phyloP scores from a whole-genome alignment of 1,140 invertebrate species.

The Heliothis subflexa region DNA sequence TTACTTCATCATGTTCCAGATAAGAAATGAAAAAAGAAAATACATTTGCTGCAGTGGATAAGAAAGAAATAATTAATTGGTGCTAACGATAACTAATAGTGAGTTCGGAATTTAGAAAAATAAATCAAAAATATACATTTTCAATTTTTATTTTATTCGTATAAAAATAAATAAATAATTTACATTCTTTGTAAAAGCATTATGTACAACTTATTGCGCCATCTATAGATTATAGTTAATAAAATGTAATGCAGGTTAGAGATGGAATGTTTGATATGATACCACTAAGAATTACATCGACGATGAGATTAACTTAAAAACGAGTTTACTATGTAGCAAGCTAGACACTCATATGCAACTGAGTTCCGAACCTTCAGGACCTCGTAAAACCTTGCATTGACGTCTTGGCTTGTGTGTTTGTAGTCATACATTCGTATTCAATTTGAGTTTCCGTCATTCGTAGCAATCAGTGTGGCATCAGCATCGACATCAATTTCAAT shows the following conservation, averaged over 20 bases:
- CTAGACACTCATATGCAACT: too few species aligned
- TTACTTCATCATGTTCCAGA: too few species aligned
- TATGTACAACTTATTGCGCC: conserved; percentile 80
- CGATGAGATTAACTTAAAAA: background rate
- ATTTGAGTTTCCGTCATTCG: background rate
- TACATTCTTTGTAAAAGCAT: conserved; percentile 73
- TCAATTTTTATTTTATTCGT: conserved; percentile 52
- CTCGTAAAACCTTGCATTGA: too few species aligned
- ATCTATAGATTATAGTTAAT: conserved; percentile 36
- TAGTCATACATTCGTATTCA: too few species aligned
- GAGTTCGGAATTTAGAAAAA: background rate
- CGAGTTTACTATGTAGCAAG: too few species aligned
- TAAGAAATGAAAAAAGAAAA: too few species aligned
- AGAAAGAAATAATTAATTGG: too few species aligned
- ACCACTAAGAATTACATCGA: background rate
- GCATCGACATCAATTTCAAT: conserved; percentile 6
- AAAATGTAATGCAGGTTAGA: background rate
- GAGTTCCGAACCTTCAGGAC: too few species aligned
- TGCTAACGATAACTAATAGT: too few species aligned
- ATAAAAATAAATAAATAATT: conserved; percentile 82
- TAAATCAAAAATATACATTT: background rate
- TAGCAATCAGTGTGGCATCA: background rate
- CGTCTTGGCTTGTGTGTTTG: too few species aligned
- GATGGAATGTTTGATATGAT: background rate
- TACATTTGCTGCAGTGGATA: too few species aligned